A percentile compares a stretch with the other conserved stretches of the same genome.
Evolutionary conservation across 2,797 vertebrate species (phyloP).

Genomic region (Hyperoplus lanceolatus): DNA sequence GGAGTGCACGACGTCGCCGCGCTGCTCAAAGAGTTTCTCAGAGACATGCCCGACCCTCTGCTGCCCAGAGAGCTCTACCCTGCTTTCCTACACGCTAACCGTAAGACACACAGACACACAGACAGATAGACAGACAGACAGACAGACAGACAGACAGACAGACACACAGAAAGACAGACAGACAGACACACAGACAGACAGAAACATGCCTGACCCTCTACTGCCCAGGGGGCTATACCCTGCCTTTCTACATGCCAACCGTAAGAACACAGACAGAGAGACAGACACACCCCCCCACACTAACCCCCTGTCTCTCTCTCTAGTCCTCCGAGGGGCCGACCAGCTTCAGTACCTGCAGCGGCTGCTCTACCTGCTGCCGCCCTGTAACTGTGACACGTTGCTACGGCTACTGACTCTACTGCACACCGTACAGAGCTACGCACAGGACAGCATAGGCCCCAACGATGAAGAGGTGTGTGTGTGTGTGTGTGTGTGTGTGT

Average conservation of each 20-base stretch:
- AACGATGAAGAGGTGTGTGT: constrained; percentile 86
- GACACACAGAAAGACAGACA: no score
- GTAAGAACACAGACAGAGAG: constrained; percentile 68
- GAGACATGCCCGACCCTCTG: constrained; percentile 91
- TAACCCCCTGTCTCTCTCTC: background rate
- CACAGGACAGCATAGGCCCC: constrained; percentile 83
- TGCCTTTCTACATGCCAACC: constrained; percentile 91
- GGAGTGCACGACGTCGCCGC: constrained; percentile 94
- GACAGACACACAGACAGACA: background rate
- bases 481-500: no score
- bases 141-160: no score
- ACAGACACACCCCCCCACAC: no score
- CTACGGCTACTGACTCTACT: constrained; percentile 90
- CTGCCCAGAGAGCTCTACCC: constrained; percentile 91
- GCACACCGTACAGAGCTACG: constrained; percentile 87
- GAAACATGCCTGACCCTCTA: constrained; percentile 91
- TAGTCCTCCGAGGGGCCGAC: constrained; percentile 84
- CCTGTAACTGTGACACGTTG: constrained; percentile 94
- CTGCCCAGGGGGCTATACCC: constrained; percentile 91
- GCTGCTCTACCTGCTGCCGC: constrained; percentile 92
- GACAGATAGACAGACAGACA: constrained; percentile 5
- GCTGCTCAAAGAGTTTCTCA: constrained; percentile 93
- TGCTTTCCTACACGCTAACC: constrained; percentile 91
- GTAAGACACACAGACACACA: constrained; percentile 80
- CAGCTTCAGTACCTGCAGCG: constrained; percentile 90